Evolutionary conservation across 2,113 vertebrate species (phyloP), one percentile per base, ranked within the genome.

Genomic region (Aspidoscelis tigris): DNA sequence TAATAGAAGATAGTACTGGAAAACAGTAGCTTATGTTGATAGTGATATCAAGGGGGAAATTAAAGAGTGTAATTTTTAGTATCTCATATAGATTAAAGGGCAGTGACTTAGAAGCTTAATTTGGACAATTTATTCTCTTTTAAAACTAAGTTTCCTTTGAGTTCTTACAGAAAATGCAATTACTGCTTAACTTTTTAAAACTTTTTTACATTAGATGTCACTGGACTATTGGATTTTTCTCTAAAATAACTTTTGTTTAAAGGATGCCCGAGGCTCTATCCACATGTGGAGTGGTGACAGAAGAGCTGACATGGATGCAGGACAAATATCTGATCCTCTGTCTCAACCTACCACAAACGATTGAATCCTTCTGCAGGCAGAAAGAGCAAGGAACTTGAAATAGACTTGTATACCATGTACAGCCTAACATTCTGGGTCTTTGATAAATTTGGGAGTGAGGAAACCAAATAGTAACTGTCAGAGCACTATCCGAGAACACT

Each of bases 1-100:
- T 84, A 89, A 75, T 85, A 76, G 81, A 68, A n/a, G 22, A 11
- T 70, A 83, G 16, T 53, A 78, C 84, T 77, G 61, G 9, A 75
- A 21, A 83, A 44, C 58, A 83, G 4, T 53, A 0, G 24, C 58
- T 41, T 64, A 12, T 20, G 66, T 2, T 65, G 20, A 61, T 2
- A 73, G 7, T 78, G 4, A 3, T 74, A 85, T 88, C 73, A 66
- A 71, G 84, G 11, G 76, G 41, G 69, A 82, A 84, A 84, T 75
- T 64, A 50, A 24, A 68, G 14, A 58, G 50, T 22, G 69, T 80
- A 71, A 77, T 39, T 66, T 88, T 83, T 83, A 64, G 43, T 7
- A 2, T 50, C 47, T 78, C 26, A 39, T 53, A 6, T 55, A 39
- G n/a, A 39, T 72, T 73, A 44, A 81, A 81, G 43, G 10, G 50